A percentile compares a stretch with the other conserved stretches of the same genome.
These are phyloP conservation scores for Ciconia maguari DNA, from an alignment of 2,113 vertebrate genomes.

Conservation along the genomic window DNA sequence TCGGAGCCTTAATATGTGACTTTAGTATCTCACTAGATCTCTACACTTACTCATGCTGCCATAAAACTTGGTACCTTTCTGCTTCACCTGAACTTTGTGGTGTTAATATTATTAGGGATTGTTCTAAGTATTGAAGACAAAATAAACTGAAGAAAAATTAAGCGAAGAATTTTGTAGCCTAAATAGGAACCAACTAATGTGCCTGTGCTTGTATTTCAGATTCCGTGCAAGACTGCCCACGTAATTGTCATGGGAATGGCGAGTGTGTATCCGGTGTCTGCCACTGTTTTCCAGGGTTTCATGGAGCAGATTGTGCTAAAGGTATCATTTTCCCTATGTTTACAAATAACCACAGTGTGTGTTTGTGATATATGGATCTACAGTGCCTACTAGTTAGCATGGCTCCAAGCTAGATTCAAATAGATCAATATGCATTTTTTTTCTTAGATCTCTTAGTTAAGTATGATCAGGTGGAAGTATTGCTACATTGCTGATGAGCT, in stretches of 20 bases:
- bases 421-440: not conserved
- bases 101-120: not conserved
- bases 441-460: not conserved
- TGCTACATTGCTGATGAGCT: not conserved
- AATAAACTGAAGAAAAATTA: not conserved
- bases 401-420: not conserved
- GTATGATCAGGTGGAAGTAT: not conserved
- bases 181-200: not conserved
- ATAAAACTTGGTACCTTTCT: not conserved
- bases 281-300: constrained; percentile 97
- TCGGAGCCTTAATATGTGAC: not conserved
- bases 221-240: constrained; percentile 96
- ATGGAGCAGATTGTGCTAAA: constrained; percentile 98
- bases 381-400: not conserved
- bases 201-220: constrained; percentile 77
- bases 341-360: constrained; percentile 1
- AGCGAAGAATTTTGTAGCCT: not conserved
- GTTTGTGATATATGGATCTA: not conserved
- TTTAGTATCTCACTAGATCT: not conserved
- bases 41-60: not conserved
- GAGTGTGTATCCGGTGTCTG: constrained; percentile 97
- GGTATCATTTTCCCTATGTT: constrained; percentile 74
- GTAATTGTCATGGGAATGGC: constrained; percentile 96
- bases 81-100: not conserved
- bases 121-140: not conserved